A percentile compares a stretch with the other conserved stretches of the same genome.
Evolutionary conservation across 2,888 invertebrate genomes (phyloP).

Genomic region (Drosophila parthenogenetica): DNA sequence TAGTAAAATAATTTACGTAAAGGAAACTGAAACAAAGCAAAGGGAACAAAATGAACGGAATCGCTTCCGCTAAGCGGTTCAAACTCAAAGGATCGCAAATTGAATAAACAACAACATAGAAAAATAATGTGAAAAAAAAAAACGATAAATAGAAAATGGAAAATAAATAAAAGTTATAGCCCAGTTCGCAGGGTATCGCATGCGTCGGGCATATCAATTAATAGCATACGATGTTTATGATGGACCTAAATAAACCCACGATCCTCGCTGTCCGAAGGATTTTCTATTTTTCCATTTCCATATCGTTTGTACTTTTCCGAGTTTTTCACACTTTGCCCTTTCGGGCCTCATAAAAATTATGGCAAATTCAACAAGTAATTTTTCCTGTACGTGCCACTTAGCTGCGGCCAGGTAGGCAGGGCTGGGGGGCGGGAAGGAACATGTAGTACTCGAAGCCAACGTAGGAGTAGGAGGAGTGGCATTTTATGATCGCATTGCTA

Average conservation of each 20-base stretch:
- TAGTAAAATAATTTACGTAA: slow-evolving; percentile 43
- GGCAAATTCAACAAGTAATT: slow-evolving; percentile 46
- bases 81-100: slow-evolving; percentile 45
- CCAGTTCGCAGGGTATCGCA: slow-evolving; percentile 25
- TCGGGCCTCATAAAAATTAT: slow-evolving; percentile 61
- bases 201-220: slow-evolving; percentile 55
- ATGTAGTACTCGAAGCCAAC: background rate
- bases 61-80: slow-evolving; percentile 65
- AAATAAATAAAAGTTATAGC: slow-evolving; percentile 34
- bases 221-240: slow-evolving; percentile 30
- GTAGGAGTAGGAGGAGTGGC: slow-evolving; percentile 5
- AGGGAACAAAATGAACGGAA: slow-evolving; percentile 45
- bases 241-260: slow-evolving; percentile 22
- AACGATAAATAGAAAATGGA: slow-evolving; percentile 9
- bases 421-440: background rate
- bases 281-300: slow-evolving; percentile 17
- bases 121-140: background rate
- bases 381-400: slow-evolving; percentile 51
- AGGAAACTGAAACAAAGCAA: slow-evolving; percentile 29
- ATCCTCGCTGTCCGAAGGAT: slow-evolving; percentile 47
- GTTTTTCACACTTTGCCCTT: slow-evolving; percentile 70
- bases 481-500: slow-evolving; percentile 62
- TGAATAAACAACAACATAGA: slow-evolving; percentile 22
- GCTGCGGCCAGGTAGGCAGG: background rate
- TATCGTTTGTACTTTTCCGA: slow-evolving; percentile 48